A percentile compares a stretch with the other conserved stretches of the same genome.
Conservation (phyloP, 2,797 vertebrate genomes). For the Girardinus metallicus region DNA sequence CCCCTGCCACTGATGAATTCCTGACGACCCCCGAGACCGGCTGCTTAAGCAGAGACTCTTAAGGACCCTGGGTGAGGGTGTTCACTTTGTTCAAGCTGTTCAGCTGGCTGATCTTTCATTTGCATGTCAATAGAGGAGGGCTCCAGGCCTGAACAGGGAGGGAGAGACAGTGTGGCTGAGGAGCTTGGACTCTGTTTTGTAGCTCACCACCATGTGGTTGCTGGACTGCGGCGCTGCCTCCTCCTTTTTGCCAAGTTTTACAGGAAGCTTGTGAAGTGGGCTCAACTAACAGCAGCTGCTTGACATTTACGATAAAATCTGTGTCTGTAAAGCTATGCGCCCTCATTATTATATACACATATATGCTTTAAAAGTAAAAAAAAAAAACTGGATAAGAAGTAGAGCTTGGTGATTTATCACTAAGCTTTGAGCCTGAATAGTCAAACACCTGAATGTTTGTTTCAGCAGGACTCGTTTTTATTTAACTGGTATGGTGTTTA, state of each 20-base stretch:
- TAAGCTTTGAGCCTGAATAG: constrained; percentile 7
- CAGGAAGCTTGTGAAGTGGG: constrained; percentile 39
- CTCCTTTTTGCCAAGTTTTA: constrained; percentile 42
- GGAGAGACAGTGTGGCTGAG: constrained; percentile 35
- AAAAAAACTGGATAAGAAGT: not conserved
- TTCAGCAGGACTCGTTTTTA: constrained; percentile 36
- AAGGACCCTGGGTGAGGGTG: constrained; percentile 58
- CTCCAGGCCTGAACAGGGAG: constrained; percentile 36
- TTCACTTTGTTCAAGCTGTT: constrained; percentile 76
- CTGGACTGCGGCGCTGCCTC: constrained; percentile 38
- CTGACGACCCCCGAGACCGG: constrained; percentile 36
- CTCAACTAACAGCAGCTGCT: constrained; percentile 53
- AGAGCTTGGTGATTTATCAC: not conserved
- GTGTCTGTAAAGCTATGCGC: constrained; percentile 15
- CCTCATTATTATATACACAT: constrained; percentile 9
- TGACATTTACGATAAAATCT: constrained; percentile 42
- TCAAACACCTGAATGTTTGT: constrained; percentile 2
- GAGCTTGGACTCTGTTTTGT: constrained; percentile 38
- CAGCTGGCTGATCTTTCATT: constrained; percentile 75
- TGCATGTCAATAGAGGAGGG: constrained; percentile 80
- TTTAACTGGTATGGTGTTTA: constrained; percentile 58
- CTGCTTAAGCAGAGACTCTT: constrained; percentile 59
- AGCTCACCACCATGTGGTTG: constrained; percentile 34
- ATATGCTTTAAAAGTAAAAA: constrained; percentile 22
- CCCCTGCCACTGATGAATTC: constrained; percentile 41